Base-by-base conservation (phyloP, 2,797 vertebrate genomes). In the Clarias fuscus region DNA sequence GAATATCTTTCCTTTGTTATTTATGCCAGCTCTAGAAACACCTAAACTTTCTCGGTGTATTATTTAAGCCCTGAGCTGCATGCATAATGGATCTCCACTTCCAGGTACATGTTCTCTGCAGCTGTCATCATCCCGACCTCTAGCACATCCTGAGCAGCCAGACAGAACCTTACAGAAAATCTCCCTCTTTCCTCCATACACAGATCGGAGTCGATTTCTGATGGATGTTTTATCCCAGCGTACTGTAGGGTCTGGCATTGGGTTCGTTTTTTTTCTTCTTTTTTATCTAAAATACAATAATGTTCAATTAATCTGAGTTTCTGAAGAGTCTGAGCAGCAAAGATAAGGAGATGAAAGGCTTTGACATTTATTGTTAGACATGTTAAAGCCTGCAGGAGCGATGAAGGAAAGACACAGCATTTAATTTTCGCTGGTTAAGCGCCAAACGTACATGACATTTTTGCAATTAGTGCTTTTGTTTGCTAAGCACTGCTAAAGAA, bases 401-500 rank as follows among this genome's bases (percentile, higher is more conserved):
- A 20, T 76, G 7, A 76, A 76, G 73, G 53, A 30, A 76, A 76
- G n/a, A 76, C 73, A 58, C 48, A 76, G 48, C 48, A 5, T 58
- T 76, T 30, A 15, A 58, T 56, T 56, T 11, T 30, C 3, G 73
- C 73, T 76, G 56, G 48, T 53, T 58, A 58, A 58, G 73, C 48
- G 0, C 48, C n/a, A 18, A 27, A 48, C 48, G n/a, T 58, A 56
- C n/a, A 30, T 53, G 40, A 56, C 37, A 70, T 83, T 75, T 67
- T 85, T 61, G 64, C 83, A 87, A 84, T 85, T 84, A 87, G 64
- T 65, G 80, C 40, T 68, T 56, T 84, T 85, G 75, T 86, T 61
- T 64, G 30, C 56, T 68, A 82, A 90, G 79, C 65, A 59, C 11
- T 65, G 67, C 37, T 65, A 78, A 83, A 79, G 86, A 89, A 59